phyloP scores from a whole-genome alignment of 2,113 vertebrate species.

The Lophotis ruficrista region DNA sequence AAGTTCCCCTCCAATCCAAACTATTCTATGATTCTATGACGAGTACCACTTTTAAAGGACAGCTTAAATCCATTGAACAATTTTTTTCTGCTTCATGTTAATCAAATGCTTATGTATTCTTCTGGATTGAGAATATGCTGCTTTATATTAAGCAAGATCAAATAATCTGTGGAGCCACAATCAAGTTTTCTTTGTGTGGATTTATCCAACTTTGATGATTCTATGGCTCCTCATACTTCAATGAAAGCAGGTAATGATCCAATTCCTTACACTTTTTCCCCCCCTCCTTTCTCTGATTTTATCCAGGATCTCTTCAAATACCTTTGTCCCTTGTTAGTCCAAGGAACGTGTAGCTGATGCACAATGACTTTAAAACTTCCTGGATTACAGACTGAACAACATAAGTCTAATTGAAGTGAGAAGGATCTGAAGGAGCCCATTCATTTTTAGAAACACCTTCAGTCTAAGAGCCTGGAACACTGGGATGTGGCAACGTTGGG shows the following conservation, averaged over 20 bases:
- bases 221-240: not conserved
- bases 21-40: no score
- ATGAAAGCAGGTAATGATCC: not conserved
- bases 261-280: not conserved
- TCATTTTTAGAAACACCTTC: not conserved
- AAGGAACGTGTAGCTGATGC: not conserved
- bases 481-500: not conserved
- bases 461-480: not conserved
- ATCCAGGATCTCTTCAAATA: not conserved
- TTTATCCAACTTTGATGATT: not conserved
- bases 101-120: not conserved
- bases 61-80: not conserved
- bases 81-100: not conserved
- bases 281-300: not conserved
- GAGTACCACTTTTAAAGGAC: not conserved
- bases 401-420: not conserved
- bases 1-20: no score
- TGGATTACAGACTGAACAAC: not conserved
- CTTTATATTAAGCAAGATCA: not conserved
- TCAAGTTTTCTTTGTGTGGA: not conserved
- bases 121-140: not conserved
- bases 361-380: not conserved
- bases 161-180: not conserved
- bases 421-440: not conserved
- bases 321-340: not conserved